These are phyloP conservation scores for Sylvilagus bachmani DNA, from an alignment of 2,113 vertebrate genomes.

Conservation along the genomic window DNA sequence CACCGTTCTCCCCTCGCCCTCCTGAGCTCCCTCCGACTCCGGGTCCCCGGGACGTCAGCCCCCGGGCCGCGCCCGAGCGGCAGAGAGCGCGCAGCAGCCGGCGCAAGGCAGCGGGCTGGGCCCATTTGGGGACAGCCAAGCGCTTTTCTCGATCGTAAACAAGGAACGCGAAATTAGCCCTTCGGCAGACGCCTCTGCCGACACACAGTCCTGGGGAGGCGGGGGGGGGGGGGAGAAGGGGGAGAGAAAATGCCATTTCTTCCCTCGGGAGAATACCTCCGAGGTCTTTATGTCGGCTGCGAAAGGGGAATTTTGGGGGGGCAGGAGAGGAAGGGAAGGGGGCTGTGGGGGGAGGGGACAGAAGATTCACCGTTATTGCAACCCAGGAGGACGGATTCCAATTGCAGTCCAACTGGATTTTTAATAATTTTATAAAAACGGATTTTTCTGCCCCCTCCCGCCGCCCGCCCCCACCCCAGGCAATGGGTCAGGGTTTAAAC, in stretches of 20 bases:
- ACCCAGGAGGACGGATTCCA: slow-evolving; percentile 64
- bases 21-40: slow-evolving; percentile 48
- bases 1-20: slow-evolving; percentile 64
- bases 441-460: neutral
- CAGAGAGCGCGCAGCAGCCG: slow-evolving; percentile 69
- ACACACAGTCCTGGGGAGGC: slow-evolving; percentile 64
- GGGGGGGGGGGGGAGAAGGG: slow-evolving; percentile 58
- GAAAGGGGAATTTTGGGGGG: slow-evolving; percentile 79
- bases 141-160: slow-evolving; percentile 84
- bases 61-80: neutral
- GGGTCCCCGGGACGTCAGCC: slow-evolving; percentile 5
- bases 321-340: slow-evolving; percentile 62
- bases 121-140: slow-evolving; percentile 82
- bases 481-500: slow-evolving; percentile 68
- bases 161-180: slow-evolving; percentile 85
- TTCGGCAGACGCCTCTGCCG: slow-evolving; percentile 80
- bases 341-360: slow-evolving; percentile 61
- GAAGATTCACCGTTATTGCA: slow-evolving; percentile 50
- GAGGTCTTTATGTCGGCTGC: slow-evolving; percentile 78
- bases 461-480: neutral
- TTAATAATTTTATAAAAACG: slow-evolving; percentile 74
- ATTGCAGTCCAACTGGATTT: slow-evolving; percentile 58
- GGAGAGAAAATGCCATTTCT: slow-evolving; percentile 84
- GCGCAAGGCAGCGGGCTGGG: slow-evolving; percentile 75
- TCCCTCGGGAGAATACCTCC: slow-evolving; percentile 83